phyloP scores from a whole-genome alignment of 1,140 invertebrate species.

The Lepidurus arcticus region DNA sequence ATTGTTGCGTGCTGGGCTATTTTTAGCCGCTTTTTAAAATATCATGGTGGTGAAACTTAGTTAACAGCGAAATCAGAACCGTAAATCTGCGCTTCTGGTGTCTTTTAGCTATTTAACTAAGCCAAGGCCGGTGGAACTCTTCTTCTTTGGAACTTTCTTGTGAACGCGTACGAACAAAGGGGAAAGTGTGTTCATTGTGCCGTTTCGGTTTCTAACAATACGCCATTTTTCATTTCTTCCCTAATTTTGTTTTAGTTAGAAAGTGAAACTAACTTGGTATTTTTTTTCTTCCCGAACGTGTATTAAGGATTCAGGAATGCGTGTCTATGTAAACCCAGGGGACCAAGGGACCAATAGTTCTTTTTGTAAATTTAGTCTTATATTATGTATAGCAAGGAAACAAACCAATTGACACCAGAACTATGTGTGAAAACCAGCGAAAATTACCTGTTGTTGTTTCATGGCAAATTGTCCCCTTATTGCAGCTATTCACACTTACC shows the following conservation, averaged over 20 bases:
- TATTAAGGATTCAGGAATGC: background rate
- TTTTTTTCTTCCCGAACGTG: background rate
- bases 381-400: background rate
- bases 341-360: background rate
- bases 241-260: background rate
- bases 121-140: background rate
- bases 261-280: background rate
- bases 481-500: background rate
- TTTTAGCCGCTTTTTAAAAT: too few relatives aligned
- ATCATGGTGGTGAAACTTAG: background rate
- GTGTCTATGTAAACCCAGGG: background rate
- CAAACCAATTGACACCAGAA: background rate
- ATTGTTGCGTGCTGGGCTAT: too few relatives aligned
- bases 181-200: background rate
- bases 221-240: background rate
- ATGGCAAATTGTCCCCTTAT: background rate
- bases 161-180: conserved; percentile 1
- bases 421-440: background rate
- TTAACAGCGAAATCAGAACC: background rate
- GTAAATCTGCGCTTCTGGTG: background rate
- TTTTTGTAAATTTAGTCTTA: background rate
- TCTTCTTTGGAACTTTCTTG: background rate
- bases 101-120: background rate
- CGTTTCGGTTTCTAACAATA: background rate
- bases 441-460: background rate